Percentiles rank a stretch among this genome's conserved stretches.
Evolutionary conservation across 2,888 invertebrate genomes (phyloP).

Genomic region (Ernsta delagoae): DNA sequence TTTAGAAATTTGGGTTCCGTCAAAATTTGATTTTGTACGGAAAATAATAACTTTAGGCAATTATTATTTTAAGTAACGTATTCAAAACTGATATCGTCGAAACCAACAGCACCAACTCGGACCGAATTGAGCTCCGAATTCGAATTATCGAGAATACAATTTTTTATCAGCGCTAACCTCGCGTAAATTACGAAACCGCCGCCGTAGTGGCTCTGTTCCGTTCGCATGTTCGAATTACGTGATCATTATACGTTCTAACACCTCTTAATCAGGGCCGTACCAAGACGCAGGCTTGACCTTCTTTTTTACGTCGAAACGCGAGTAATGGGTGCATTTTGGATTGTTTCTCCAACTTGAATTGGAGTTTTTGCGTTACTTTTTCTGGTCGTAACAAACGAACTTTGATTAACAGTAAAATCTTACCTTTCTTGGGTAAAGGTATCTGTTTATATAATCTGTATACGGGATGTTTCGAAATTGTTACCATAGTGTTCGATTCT

Average conservation of each 20-base stretch:
- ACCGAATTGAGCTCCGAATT: constrained; percentile 19
- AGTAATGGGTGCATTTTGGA: constrained; percentile 33
- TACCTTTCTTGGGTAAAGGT: no score
- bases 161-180: constrained; percentile 33
- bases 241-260: constrained; percentile 46
- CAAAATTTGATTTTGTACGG: no score
- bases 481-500: no score
- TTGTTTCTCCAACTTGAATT: constrained; percentile 28
- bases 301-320: constrained; percentile 40
- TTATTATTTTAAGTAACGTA: no score
- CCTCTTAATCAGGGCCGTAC: constrained; percentile 58
- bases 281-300: constrained; percentile 55
- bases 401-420: no score
- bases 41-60: no score
- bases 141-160: constrained; percentile 23
- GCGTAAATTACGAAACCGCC: constrained; percentile 40
- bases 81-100: no score
- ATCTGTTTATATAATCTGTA: no score
- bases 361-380: constrained; percentile 1
- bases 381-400: no score
- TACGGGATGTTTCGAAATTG: no score
- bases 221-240: constrained; percentile 46
- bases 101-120: neutral
- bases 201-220: constrained; percentile 40
- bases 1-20: no score